Percentiles rank a stretch among this genome's conserved stretches.
Conservation (phyloP, 1,140 invertebrate species). For the Aphelenchoides besseyi region DNA sequence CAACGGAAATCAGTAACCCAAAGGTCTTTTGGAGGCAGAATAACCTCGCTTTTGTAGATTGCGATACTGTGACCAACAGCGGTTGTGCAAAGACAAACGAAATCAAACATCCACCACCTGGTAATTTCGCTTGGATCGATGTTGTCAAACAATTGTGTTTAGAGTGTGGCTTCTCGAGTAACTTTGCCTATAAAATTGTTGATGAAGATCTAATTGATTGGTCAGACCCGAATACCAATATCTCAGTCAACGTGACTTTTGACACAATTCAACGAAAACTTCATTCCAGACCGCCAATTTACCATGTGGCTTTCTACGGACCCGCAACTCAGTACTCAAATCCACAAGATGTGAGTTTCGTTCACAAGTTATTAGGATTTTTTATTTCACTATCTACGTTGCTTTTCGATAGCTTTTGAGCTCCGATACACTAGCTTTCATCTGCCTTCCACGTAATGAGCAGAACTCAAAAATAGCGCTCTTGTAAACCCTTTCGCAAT, state of each 20-base stretch:
- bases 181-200: slow-evolving; percentile 10
- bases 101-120: slow-evolving; percentile 22
- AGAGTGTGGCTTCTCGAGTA: background rate
- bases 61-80: slow-evolving; percentile 38
- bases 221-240: slow-evolving; percentile 28
- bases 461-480: too few species aligned
- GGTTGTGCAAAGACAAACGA: slow-evolving; percentile 9
- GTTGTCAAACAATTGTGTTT: background rate
- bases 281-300: slow-evolving; percentile 41
- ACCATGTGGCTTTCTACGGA: slow-evolving; percentile 57
- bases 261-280: slow-evolving; percentile 26
- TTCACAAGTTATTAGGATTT: slow-evolving; percentile 19
- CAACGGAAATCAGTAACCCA: slow-evolving; percentile 37
- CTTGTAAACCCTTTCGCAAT: slow-evolving; percentile 7
- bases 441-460: too few species aligned
- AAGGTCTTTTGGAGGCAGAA: background rate
- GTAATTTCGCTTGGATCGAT: slow-evolving; percentile 38
- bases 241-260: slow-evolving; percentile 55
- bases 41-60: slow-evolving; percentile 31
- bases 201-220: slow-evolving; percentile 26
- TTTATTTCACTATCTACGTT: slow-evolving; percentile 18
- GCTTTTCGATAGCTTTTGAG: background rate
- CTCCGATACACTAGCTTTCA: background rate
- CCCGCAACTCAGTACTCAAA: slow-evolving; percentile 40
- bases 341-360: slow-evolving; percentile 39